A percentile compares a stretch with the other conserved stretches of the same genome.
Conservation (phyloP, 2,797 vertebrate genomes). For the Clamator glandarius region DNA sequence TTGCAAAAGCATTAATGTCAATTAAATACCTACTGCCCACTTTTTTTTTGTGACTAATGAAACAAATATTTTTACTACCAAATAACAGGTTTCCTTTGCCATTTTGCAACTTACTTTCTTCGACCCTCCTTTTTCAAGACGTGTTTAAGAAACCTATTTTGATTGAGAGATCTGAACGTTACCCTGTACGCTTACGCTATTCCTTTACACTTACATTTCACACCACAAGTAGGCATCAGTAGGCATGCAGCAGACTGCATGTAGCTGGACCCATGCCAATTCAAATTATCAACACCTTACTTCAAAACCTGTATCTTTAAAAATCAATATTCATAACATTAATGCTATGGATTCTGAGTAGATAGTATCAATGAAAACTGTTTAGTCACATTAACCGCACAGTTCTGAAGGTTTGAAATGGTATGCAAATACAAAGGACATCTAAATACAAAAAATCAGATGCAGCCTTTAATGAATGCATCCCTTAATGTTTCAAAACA, state of each 20-base stretch:
- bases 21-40: not conserved
- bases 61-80: not conserved
- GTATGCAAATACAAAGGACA: slow-evolving; percentile 9
- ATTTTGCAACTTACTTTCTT: not conserved
- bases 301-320: not conserved
- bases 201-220: not conserved
- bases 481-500: not conserved
- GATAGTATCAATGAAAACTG: not conserved
- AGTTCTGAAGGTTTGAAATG: not conserved
- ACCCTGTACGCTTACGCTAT: rapidly evolving
- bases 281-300: not conserved
- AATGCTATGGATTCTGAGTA: not conserved
- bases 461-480: slow-evolving; percentile 8
- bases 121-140: not conserved
- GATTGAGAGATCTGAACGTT: not conserved
- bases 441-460: slow-evolving; percentile 4
- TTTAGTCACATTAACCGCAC: not conserved
- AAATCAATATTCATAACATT: slow-evolving; percentile 17
- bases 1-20: not conserved
- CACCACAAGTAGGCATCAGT: not conserved
- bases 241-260: not conserved
- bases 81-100: not conserved
- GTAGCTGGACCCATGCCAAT: not conserved
- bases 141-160: not conserved
- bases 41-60: not conserved